Evolutionary conservation across 2,888 invertebrate species (phyloP).

Genomic region (Eristalis pertinax): DNA sequence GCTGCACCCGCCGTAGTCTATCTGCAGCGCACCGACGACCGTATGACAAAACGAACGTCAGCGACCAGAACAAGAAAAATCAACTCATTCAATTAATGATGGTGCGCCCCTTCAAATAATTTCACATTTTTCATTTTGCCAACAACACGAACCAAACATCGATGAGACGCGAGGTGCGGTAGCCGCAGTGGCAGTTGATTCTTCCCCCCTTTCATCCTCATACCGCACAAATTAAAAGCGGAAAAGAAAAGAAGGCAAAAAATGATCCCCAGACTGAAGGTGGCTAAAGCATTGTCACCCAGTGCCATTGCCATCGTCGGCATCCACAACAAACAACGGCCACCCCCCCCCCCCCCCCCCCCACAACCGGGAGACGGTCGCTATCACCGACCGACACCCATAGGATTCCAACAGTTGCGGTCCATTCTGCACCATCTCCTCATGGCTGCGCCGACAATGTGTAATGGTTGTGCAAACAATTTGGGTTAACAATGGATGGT

Average conservation of each 20-base stretch:
- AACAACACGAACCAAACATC: slow-evolving; percentile 52
- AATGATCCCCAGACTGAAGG: slow-evolving; percentile 32
- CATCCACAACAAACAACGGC: slow-evolving; percentile 40
- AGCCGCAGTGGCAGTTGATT: slow-evolving; percentile 1
- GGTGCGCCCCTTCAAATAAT: slow-evolving; percentile 67
- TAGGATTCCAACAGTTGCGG: slow-evolving; percentile 63
- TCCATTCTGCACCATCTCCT: slow-evolving; percentile 63
- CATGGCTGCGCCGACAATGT: slow-evolving; percentile 66
- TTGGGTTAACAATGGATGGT: slow-evolving; percentile 71
- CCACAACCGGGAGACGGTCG: background rate
- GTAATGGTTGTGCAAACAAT: slow-evolving; percentile 72
- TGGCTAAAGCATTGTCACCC: slow-evolving; percentile 56
- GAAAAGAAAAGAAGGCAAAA: slow-evolving; percentile 42
- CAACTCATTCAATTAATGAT: slow-evolving; percentile 72
- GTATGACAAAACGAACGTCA: slow-evolving; percentile 28
- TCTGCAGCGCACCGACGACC: slow-evolving; percentile 47
- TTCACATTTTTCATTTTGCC: slow-evolving; percentile 70
- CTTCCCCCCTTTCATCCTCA: slow-evolving; percentile 22
- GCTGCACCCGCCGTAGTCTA: slow-evolving; percentile 3
- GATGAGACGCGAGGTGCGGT: background rate
- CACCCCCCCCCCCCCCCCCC: background rate
- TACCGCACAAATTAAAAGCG: slow-evolving; percentile 43
- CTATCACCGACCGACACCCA: slow-evolving; percentile 13
- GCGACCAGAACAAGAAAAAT: slow-evolving; percentile 44
- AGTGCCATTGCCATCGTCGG: slow-evolving; percentile 37